Evolutionary conservation across 2,888 invertebrate genomes (phyloP).

Genomic region (Arge pagana): DNA sequence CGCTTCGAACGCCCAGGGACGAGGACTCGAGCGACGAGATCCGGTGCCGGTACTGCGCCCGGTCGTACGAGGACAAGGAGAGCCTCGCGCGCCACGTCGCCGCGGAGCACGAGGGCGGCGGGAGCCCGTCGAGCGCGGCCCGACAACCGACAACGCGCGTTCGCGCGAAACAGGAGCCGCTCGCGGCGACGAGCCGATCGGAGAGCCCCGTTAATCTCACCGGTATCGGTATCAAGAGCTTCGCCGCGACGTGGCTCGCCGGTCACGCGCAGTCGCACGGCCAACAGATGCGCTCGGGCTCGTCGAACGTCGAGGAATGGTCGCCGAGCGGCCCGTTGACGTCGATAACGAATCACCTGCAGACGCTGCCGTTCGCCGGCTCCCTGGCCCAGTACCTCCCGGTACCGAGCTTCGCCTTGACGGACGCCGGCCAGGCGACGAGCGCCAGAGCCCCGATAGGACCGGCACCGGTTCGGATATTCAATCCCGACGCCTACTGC

Average conservation of each 20-base stretch:
- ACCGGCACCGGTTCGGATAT: conserved; percentile 67
- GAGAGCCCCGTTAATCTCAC: conserved; percentile 51
- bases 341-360: conserved; percentile 42
- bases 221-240: conserved; percentile 49
- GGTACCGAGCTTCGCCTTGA: conserved; percentile 62
- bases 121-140: conserved; percentile 20
- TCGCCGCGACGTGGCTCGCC: conserved; percentile 48
- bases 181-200: too few species aligned
- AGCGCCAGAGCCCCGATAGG: conserved; percentile 63
- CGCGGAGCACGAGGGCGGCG: conserved; percentile 43
- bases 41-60: conserved; percentile 51
- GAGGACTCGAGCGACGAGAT: conserved; percentile 51
- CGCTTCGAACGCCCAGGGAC: conserved; percentile 40
- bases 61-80: conserved; percentile 46
- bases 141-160: conserved; percentile 22
- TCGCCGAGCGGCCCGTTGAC: conserved; percentile 59
- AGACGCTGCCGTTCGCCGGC: conserved; percentile 44
- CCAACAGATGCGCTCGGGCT: conserved; percentile 38
- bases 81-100: conserved; percentile 47
- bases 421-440: conserved; percentile 49
- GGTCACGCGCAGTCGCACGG: conserved; percentile 30
- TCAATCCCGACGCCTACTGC: conserved; percentile 97
- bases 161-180: conserved; percentile 24
- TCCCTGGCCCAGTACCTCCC: conserved; percentile 57
- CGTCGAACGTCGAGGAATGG: conserved; percentile 53